These are phyloP conservation scores for Cetonia aurata DNA, from an alignment of 2,888 invertebrate species.

Conservation along the genomic window DNA sequence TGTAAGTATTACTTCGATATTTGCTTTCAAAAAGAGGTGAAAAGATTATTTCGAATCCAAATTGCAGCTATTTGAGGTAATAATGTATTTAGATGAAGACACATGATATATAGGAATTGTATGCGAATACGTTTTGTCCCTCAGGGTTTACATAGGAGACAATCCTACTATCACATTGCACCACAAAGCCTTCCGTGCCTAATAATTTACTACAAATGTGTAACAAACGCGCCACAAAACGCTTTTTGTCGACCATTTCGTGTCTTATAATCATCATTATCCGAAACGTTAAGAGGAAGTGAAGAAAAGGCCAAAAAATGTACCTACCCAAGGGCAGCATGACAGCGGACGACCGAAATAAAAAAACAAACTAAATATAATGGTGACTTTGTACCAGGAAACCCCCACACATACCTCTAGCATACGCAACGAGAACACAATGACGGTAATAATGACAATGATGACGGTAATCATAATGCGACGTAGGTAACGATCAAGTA, in stretches of 20 bases:
- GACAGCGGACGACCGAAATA: conserved; percentile 23
- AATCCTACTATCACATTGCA: background rate
- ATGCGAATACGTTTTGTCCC: no score
- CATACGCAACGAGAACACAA: background rate
- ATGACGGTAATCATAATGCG: conserved; percentile 37
- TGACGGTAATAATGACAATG: conserved; percentile 27
- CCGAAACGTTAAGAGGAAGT: conserved; percentile 23
- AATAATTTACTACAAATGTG: conserved; percentile 10
- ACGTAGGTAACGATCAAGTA: conserved; percentile 37
- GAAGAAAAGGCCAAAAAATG: conserved; percentile 1
- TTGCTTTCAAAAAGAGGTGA: no score
- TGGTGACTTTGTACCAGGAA: conserved; percentile 24
- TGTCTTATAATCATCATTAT: conserved; percentile 27
- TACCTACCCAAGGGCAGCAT: conserved; percentile 2
- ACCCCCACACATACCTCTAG: conserved; percentile 25
- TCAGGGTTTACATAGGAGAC: no score
- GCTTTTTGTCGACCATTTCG: conserved; percentile 31
- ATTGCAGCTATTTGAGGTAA: no score
- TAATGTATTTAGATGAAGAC: background rate
- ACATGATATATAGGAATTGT: background rate
- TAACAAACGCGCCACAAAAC: background rate
- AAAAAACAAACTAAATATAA: background rate
- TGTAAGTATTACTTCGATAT: no score
- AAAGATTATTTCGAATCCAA: no score
- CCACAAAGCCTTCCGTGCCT: conserved; percentile 10